These are phyloP conservation scores for Drosophila colorata DNA, from an alignment of 2,888 invertebrate genomes.

Conservation along the genomic window DNA sequence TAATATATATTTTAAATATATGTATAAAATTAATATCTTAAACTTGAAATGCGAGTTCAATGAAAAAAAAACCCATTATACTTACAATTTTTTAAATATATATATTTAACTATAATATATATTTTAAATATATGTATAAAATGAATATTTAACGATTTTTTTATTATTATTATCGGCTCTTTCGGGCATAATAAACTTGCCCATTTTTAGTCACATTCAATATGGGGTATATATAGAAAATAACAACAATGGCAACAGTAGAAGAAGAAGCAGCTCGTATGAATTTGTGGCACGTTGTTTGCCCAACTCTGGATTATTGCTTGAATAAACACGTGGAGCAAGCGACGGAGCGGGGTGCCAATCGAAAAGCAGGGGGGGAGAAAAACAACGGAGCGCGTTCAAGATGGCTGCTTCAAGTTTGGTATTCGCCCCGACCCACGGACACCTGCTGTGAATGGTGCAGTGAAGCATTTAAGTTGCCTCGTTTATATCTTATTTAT, in stretches of 20 bases:
- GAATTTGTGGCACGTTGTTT: slow-evolving; percentile 56
- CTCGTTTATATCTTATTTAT: slow-evolving; percentile 60
- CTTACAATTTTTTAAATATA: too few relatives aligned
- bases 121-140: too few relatives aligned
- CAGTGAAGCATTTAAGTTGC: slow-evolving; percentile 56
- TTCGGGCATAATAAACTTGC: too few relatives aligned
- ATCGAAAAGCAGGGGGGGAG: not conserved
- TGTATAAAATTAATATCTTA: too few relatives aligned
- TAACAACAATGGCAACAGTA: not conserved
- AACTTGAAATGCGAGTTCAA: too few relatives aligned
- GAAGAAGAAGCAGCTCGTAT: slow-evolving; percentile 28
- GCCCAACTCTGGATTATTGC: slow-evolving; percentile 42
- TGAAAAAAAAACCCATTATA: too few relatives aligned
- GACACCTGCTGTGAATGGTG: slow-evolving; percentile 58
- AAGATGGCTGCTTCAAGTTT: slow-evolving; percentile 11
- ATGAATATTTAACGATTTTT: too few relatives aligned
- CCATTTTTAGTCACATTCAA: too few relatives aligned
- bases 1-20: too few relatives aligned
- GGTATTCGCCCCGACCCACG: slow-evolving; percentile 16
- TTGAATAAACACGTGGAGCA: slow-evolving; percentile 31
- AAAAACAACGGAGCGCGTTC: not conserved
- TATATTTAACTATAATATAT: too few relatives aligned
- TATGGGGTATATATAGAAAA: not conserved
- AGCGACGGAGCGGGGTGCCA: not conserved
- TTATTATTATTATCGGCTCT: too few relatives aligned